These are phyloP conservation scores for Syngnathoides biaculeatus DNA, from an alignment of 2,113 vertebrate genomes.

Conservation along the genomic window DNA sequence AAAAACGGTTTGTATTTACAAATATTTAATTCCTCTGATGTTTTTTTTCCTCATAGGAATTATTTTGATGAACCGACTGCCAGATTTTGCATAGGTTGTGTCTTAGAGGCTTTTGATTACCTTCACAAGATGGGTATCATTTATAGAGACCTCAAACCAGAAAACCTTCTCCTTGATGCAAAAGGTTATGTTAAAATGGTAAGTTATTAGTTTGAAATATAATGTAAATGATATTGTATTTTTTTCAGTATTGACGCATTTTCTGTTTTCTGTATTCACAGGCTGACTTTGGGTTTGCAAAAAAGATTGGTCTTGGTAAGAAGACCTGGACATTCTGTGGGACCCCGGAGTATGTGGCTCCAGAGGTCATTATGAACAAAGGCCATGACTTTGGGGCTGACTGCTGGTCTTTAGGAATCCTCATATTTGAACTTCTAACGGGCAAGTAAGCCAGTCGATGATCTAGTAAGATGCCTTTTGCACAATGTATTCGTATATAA, in stretches of 20 bases:
- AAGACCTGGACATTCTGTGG: slow-evolving; percentile 81
- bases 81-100: slow-evolving; percentile 73
- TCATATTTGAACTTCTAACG: slow-evolving; percentile 76
- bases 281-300: slow-evolving; percentile 79
- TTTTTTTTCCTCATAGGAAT: slow-evolving; percentile 52
- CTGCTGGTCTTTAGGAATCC: slow-evolving; percentile 77
- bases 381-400: slow-evolving; percentile 78
- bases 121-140: slow-evolving; percentile 69
- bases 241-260: background rate
- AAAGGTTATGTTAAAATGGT: slow-evolving; percentile 77
- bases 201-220: background rate
- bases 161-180: slow-evolving; percentile 72
- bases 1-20: background rate
- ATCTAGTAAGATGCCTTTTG: background rate
- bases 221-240: background rate
- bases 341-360: slow-evolving; percentile 77
- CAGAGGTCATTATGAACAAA: slow-evolving; percentile 77
- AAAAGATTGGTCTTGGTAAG: slow-evolving; percentile 72
- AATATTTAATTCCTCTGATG: background rate
- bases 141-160: slow-evolving; percentile 77
- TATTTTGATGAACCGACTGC: slow-evolving; percentile 72
- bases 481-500: background rate
- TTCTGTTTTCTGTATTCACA: slow-evolving; percentile 22
- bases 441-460: slow-evolving; percentile 63
- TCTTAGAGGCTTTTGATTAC: slow-evolving; percentile 75